Conservation (phyloP, 2,888 invertebrate species). For the Allolobophora icterica region DNA sequence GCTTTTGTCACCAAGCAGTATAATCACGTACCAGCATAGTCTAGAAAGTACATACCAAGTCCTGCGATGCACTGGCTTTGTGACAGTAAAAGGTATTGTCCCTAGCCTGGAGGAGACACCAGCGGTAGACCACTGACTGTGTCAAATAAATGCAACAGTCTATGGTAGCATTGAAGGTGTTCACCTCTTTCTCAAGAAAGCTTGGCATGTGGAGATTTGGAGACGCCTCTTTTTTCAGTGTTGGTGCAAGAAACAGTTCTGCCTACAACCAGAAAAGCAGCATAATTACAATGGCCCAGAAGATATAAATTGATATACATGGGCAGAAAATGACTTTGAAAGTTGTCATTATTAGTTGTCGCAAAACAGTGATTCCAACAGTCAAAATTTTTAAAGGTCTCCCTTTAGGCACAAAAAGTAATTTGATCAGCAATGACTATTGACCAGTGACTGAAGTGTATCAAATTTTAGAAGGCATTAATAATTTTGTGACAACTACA, state of each 20-base stretch:
- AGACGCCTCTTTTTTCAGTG: conserved; percentile 94
- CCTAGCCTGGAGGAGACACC: neutral
- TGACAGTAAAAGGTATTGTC: neutral
- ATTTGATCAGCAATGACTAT: neutral
- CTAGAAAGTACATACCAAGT: too few relatives aligned
- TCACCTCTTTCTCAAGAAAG: conserved; percentile 83
- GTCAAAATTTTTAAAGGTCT: neutral
- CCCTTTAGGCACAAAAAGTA: neutral
- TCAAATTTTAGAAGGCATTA: neutral
- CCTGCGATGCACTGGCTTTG: too few relatives aligned
- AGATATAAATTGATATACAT: neutral
- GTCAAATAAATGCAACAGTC: too few relatives aligned
- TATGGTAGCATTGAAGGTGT: neutral
- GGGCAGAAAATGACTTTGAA: neutral
- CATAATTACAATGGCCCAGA: neutral
- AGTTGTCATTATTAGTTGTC: neutral
- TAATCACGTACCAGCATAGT: too few relatives aligned
- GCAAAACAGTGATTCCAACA: neutral
- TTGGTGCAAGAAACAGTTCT: conserved; percentile 89
- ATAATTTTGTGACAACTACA: too few relatives aligned
- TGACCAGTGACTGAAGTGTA: neutral
- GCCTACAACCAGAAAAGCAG: conserved; percentile 65
- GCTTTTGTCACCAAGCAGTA: too few relatives aligned
- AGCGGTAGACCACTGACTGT: too few relatives aligned
- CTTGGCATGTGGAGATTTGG: conserved; percentile 89